Base-by-base conservation (phyloP, 2,888 invertebrate genomes). In the Ophraella communa region DNA sequence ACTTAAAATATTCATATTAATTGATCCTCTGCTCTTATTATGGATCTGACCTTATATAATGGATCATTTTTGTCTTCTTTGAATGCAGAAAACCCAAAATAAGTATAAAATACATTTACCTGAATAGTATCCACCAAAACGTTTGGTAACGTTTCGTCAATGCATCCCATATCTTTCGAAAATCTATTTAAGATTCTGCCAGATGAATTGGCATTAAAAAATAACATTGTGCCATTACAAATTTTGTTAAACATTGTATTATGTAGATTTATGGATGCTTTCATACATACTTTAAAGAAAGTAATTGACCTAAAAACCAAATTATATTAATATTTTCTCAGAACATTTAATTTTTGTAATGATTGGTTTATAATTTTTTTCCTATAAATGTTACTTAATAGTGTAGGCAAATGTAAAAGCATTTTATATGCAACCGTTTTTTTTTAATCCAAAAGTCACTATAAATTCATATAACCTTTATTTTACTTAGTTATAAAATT, bases 181-280 rank as follows among this genome's bases (percentile, higher is more conserved):
- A 91, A 91, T 52, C 91, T 82, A 79, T 91, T 91, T 42, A 91
- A 80, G 65, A 91, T 86, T 33, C 85, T 80, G 2, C 87, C 87
- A 1, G 86, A 84, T 1, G 89, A 87, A 76, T 90, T 91, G 0
- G 83, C 85, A 72, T 90, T 89, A 79, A 91, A 91, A 78, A 92
- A 92, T 58, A 82, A 79, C 82, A 90, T 87, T 0, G 88, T 87
- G 0, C 88, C 86, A 39, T 86, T 82, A n/a, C 89, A 85, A 3
- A 91, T 83, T 49, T 85, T 84, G 5, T 61, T 54, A 66, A 81
- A 81, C 80, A 81, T 88, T 4, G 69, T 78, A 67, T 86, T 83
- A 74, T 90, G 89, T 1, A 89, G 80, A 44, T 75, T 81, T 27
- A 80, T 80, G 0, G 89, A 87, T 0, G 88, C 85, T 21, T 77